These are phyloP conservation scores for Amphipyra tragopoginis DNA, from an alignment of 2,888 invertebrate species.

Conservation along the genomic window DNA sequence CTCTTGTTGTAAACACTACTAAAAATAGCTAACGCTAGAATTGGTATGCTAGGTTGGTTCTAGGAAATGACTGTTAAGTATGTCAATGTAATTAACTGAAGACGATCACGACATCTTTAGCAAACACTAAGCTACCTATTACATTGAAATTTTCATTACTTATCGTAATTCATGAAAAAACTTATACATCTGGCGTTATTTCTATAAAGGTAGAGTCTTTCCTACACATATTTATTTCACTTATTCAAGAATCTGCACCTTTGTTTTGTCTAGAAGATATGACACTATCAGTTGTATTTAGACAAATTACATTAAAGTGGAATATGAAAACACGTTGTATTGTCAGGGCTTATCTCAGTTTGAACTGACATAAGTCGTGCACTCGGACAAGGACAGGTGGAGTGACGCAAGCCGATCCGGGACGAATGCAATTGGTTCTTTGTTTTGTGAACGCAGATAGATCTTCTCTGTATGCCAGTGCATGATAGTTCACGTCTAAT, in stretches of 20 bases:
- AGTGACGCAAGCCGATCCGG: conserved; percentile 46
- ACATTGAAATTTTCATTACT: background rate
- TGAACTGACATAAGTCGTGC: conserved; percentile 47
- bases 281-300: conserved; percentile 23
- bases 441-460: conserved; percentile 53
- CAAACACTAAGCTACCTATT: background rate
- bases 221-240: background rate
- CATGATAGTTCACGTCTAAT: conserved; percentile 19
- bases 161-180: background rate
- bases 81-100: conserved; percentile 18
- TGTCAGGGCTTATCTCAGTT: conserved; percentile 51
- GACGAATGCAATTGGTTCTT: conserved; percentile 48
- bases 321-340: conserved; percentile 49
- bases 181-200: background rate
- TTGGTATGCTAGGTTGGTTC: conserved; percentile 46
- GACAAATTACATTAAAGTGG: conserved; percentile 40
- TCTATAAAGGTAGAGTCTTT: background rate
- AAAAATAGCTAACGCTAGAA: conserved; percentile 42
- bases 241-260: conserved; percentile 7
- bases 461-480: conserved; percentile 39
- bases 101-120: conserved; percentile 14
- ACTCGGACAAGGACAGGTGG: conserved; percentile 45
- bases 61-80: conserved; percentile 39
- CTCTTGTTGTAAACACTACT: conserved; percentile 38
- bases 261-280: conserved; percentile 20